Conservation (phyloP, 2,113 vertebrate species). For the Pygathrix nemaeus region DNA sequence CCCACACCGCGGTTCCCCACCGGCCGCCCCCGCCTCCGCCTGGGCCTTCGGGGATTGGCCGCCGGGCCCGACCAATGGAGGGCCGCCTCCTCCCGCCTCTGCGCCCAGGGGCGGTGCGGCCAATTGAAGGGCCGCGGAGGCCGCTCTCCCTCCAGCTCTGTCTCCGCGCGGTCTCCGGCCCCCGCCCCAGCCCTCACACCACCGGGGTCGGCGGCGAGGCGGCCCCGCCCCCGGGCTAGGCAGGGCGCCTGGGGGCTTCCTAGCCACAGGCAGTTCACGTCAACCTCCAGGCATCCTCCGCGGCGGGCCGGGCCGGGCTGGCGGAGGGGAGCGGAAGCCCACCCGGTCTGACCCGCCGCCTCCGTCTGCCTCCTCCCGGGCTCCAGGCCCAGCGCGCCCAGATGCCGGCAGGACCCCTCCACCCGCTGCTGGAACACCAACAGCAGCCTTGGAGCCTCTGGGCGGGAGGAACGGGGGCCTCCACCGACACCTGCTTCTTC, state of each 20-base stretch:
- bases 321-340: slow-evolving; percentile 68
- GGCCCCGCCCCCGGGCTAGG: not conserved
- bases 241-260: not conserved
- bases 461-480: not conserved
- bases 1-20: slow-evolving; percentile 2
- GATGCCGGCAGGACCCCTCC: not conserved
- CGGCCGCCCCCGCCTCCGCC: slow-evolving; percentile 38
- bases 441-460: not conserved
- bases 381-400: not conserved
- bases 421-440: not conserved
- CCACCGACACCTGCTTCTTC: not conserved
- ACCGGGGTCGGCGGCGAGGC: not conserved
- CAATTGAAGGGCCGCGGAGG: not conserved
- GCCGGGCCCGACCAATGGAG: slow-evolving; percentile 59
- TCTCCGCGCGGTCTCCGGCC: not conserved
- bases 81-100: slow-evolving; percentile 53
- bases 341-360: not conserved
- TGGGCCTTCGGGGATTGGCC: slow-evolving; percentile 64
- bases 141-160: not conserved
- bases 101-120: not conserved
- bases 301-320: not conserved
- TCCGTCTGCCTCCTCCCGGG: not conserved
- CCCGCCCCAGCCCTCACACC: slow-evolving; percentile 45
- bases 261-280: not conserved
- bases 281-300: not conserved